phyloP scores from a whole-genome alignment of 2,113 vertebrate species.

The Cyphomyrus plagiostoma region DNA sequence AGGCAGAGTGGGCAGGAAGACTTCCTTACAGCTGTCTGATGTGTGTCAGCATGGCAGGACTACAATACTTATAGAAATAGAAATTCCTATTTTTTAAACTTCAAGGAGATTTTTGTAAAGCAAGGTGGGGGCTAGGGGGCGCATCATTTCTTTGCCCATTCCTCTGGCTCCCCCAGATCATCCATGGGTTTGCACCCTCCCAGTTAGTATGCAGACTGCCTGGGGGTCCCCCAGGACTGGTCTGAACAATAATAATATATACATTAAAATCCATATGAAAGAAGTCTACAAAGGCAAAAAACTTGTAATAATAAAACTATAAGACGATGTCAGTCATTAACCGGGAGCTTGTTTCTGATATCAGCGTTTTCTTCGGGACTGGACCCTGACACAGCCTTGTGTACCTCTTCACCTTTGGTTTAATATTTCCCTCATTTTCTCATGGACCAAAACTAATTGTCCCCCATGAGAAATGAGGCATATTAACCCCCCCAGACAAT shows the following conservation, averaged over 20 bases:
- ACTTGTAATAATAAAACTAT: not conserved
- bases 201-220: not conserved
- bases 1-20: not conserved
- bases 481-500: not conserved
- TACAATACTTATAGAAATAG: not conserved
- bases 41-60: not conserved
- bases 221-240: not conserved
- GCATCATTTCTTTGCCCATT: not conserved
- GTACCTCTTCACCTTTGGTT: slow-evolving; percentile 29
- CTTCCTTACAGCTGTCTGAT: not conserved
- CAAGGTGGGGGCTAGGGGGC: not conserved
- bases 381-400: slow-evolving; percentile 11
- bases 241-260: not conserved
- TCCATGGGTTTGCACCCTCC: not conserved
- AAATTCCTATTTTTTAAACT: not conserved
- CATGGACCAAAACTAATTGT: slow-evolving; percentile 8
- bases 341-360: not conserved
- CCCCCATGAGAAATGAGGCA: not conserved
- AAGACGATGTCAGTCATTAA: slow-evolving; percentile 29
- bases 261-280: not conserved
- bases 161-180: too few relatives aligned
- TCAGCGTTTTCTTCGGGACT: slow-evolving; percentile 15
- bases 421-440: slow-evolving; percentile 17
- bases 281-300: not conserved
- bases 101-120: not conserved